Conservation (phyloP, 2,888 invertebrate species). For the Gari tellinella region DNA sequence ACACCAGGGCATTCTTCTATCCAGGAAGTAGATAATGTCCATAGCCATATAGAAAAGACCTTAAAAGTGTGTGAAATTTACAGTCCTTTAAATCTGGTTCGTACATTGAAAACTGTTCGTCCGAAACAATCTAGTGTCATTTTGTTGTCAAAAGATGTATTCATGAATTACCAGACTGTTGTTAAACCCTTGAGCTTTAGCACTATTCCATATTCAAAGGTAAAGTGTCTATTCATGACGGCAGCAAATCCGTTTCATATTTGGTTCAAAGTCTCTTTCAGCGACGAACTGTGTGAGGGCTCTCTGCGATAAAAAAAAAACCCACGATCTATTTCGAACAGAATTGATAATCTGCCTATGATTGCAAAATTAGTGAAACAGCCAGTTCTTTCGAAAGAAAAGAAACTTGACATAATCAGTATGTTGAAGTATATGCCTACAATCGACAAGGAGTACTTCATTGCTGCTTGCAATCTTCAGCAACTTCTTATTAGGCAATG, state of each 20-base stretch:
- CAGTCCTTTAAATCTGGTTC: constrained; percentile 3
- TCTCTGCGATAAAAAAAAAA: too few relatives aligned
- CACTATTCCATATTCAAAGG: constrained; percentile 3
- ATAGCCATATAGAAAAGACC: constrained; percentile 9
- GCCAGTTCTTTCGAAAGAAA: not conserved
- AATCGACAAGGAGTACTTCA: not conserved
- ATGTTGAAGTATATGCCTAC: constrained; percentile 7
- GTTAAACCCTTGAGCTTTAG: constrained; percentile 1
- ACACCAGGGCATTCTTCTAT: constrained; percentile 28
- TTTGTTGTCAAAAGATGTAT: constrained; percentile 1
- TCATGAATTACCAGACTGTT: constrained; percentile 3
- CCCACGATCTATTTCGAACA: not conserved
- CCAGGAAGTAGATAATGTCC: constrained; percentile 17
- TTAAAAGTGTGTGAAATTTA: not conserved
- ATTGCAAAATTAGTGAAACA: not conserved
- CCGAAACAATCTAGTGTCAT: constrained; percentile 1
- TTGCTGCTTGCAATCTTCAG: too few relatives aligned
- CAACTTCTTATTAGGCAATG: too few relatives aligned
- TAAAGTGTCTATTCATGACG: constrained; percentile 7
- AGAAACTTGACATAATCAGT: constrained; percentile 5
- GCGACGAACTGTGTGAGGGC: not conserved
- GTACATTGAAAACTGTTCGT: constrained; percentile 3
- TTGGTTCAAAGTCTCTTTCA: not conserved
- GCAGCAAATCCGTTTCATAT: not conserved
- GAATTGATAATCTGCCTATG: not conserved